These are phyloP conservation scores for Blastobasis adustella DNA, from an alignment of 2,888 invertebrate genomes.

Conservation along the genomic window DNA sequence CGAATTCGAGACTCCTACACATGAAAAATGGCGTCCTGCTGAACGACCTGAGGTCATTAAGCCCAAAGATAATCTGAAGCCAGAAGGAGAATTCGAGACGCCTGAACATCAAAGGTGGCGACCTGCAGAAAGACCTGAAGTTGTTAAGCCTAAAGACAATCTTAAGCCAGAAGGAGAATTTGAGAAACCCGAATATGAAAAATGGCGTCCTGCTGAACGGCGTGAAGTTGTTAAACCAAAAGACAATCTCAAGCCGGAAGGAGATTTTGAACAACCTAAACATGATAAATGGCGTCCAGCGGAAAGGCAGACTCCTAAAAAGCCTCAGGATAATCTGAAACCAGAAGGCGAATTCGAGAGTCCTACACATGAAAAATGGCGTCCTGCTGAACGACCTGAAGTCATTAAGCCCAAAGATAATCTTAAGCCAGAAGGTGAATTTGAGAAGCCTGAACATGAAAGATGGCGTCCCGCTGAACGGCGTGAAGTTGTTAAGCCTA, in stretches of 20 bases:
- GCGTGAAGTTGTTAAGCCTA: conserved; percentile 45
- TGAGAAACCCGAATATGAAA: conserved; percentile 38
- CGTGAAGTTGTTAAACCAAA: conserved; percentile 38
- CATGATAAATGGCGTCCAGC: conserved; percentile 38
- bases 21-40: conserved; percentile 52
- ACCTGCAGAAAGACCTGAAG: conserved; percentile 62
- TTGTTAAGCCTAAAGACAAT: conserved; percentile 68
- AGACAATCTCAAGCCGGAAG: conserved; percentile 74
- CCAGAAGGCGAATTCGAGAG: conserved; percentile 76
- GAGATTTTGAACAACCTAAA: conserved; percentile 61
- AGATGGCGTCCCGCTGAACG: conserved; percentile 48
- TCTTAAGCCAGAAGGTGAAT: conserved; percentile 72
- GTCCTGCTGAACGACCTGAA: conserved; percentile 52
- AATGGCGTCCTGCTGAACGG: conserved; percentile 57
- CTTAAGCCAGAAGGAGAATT: conserved; percentile 73
- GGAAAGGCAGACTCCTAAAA: conserved; percentile 30
- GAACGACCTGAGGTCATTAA: conserved; percentile 62
- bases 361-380: conserved; percentile 39
- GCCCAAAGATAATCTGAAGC: conserved; percentile 65
- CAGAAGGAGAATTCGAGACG: conserved; percentile 71
- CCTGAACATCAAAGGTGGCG: conserved; percentile 57
- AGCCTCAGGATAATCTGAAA: conserved; percentile 54
- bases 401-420: conserved; percentile 63
- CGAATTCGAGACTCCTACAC: conserved; percentile 61
- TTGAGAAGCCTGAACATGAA: conserved; percentile 38